Conservation (phyloP, 1,140 invertebrate genomes). For the Drosophila tropicalis region DNA sequence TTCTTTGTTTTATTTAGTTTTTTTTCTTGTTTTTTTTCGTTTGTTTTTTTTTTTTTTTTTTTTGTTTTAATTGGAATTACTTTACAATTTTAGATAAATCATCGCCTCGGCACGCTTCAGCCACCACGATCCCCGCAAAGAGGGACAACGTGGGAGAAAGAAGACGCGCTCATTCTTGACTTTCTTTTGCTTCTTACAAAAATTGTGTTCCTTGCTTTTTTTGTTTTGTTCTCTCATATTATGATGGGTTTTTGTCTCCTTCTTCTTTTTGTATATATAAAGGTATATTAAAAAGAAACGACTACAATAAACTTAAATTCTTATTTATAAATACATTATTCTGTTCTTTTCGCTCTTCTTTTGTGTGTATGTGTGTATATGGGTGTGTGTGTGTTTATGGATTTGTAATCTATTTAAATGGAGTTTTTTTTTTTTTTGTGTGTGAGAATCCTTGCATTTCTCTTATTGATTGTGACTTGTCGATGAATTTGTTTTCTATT, state of each 20-base stretch:
- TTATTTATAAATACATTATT: constrained; percentile 74
- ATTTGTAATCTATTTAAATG: constrained; percentile 23
- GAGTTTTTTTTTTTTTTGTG: background rate
- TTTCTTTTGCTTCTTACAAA: constrained; percentile 6
- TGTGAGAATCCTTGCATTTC: constrained; percentile 12
- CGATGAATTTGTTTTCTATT: constrained; percentile 2
- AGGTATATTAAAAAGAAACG: constrained; percentile 66
- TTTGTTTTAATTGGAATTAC: constrained; percentile 80
- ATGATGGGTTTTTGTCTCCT: constrained; percentile 29
- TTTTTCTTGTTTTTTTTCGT: background rate
- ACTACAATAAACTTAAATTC: constrained; percentile 77
- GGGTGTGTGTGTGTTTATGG: background rate
- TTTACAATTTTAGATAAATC: constrained; percentile 68
- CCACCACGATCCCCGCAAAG: background rate
- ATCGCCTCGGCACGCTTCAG: background rate
- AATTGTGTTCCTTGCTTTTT: constrained; percentile 16
- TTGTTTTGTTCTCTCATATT: constrained; percentile 15
- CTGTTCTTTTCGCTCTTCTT: constrained; percentile 48
- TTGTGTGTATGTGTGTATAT: constrained; percentile 14
- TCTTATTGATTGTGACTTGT: constrained; percentile 22
- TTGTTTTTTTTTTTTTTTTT: constrained; percentile 40
- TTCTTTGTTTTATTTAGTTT: constrained; percentile 14
- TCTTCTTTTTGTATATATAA: constrained; percentile 45
- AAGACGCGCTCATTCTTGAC: constrained; percentile 14
- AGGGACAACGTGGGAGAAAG: constrained; percentile 18